These are phyloP conservation scores for Grammomys surdaster DNA, from an alignment of 2,113 vertebrate species.

Conservation along the genomic window DNA sequence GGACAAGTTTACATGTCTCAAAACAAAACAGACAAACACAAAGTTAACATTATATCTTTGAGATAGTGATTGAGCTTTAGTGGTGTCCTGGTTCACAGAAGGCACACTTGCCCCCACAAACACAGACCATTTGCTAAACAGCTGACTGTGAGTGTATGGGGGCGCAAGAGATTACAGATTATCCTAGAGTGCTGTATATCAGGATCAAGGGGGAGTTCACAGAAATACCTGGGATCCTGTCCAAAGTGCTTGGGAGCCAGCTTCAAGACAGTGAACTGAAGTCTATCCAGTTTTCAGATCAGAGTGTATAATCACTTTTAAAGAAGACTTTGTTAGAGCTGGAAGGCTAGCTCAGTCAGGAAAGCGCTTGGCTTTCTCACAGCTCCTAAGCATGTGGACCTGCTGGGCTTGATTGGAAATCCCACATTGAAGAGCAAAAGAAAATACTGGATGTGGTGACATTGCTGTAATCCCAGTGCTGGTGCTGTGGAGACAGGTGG, in stretches of 20 bases:
- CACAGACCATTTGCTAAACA: constrained; percentile 45
- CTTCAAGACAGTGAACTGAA: neutral
- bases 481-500: neutral
- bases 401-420: neutral
- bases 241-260: constrained; percentile 9
- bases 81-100: neutral
- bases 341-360: neutral
- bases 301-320: neutral
- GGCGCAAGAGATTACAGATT: neutral
- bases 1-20: neutral
- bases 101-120: neutral
- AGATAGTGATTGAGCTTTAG: constrained; percentile 17
- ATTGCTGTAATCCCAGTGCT: neutral
- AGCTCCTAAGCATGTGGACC: neutral
- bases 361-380: neutral
- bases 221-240: constrained; percentile 30
- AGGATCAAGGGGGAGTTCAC: neutral
- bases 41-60: neutral
- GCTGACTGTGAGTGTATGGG: neutral
- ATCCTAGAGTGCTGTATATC: neutral
- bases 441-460: neutral
- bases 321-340: neutral
- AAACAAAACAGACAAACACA: neutral
- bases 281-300: neutral
- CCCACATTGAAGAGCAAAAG: neutral